Conservation (phyloP, 1,140 invertebrate genomes). For the Latrodectus geometricus region DNA sequence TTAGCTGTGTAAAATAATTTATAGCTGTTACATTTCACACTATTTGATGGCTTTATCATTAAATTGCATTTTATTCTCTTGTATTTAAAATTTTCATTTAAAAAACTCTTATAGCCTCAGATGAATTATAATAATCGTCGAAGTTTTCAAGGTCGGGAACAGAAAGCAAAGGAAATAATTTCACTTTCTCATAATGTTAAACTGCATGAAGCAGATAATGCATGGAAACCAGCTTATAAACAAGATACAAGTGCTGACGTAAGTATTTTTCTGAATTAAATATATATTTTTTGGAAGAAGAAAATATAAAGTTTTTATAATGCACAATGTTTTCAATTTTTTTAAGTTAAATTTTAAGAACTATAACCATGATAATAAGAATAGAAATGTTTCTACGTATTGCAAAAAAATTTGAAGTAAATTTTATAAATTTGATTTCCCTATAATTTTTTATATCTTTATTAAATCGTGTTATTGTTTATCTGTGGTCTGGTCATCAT, state of each 20-base stretch:
- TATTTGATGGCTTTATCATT: background rate
- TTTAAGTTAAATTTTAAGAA: too few relatives aligned
- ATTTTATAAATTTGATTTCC: too few relatives aligned
- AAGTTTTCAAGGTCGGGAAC: conserved; percentile 51
- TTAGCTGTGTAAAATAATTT: background rate
- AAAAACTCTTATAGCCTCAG: background rate
- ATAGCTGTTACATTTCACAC: background rate
- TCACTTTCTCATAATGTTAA: conserved; percentile 85
- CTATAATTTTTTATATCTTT: too few relatives aligned
- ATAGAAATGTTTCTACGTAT: too few relatives aligned
- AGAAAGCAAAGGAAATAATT: conserved; percentile 64
- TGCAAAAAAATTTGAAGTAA: too few relatives aligned
- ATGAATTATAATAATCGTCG: conserved; percentile 38
- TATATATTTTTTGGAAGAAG: too few relatives aligned
- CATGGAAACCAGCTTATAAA: conserved; percentile 83
- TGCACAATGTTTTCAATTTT: too few relatives aligned
- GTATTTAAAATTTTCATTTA: background rate
- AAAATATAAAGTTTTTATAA: too few relatives aligned
- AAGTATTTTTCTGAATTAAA: background rate
- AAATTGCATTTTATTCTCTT: background rate
- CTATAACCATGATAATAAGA: too few relatives aligned
- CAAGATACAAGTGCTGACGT: conserved; percentile 72
- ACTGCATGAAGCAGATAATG: conserved; percentile 86
- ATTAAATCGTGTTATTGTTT: too few relatives aligned
- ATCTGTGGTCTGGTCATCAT: too few relatives aligned